Base-by-base conservation (phyloP, 2,888 invertebrate species). In the Chymomyza fuscimana region DNA sequence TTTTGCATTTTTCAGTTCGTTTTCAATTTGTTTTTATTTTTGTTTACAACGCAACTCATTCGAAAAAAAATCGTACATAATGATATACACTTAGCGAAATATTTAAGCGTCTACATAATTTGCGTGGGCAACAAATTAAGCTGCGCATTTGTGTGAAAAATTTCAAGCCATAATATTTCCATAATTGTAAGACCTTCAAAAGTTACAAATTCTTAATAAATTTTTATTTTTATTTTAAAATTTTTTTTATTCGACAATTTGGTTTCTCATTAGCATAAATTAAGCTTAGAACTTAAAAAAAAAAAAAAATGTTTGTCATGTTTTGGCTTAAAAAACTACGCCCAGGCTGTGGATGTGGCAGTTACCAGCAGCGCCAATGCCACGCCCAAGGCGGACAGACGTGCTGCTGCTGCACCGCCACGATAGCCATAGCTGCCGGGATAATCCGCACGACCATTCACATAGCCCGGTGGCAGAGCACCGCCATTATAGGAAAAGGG, bases 401-500 rank as follows among this genome's bases (percentile, higher is more conserved):
- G 51, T 9, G 73, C 46, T 0, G 32, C 1, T 3, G 59, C 61
- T 5, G 67, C 70, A 0, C 10, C 51, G 58, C 54, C 61, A 1
- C 62, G 62, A 15, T 73, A 73, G 7, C 69, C 67, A 54, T 76
- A 74, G 9, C 60, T n/a, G 3, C 70, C 71, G 54, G 63, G 65
- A 59, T 77, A 77, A 12, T 69, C 74, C 64, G 51, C 16, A 58
- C 56, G 51, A 63, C 76, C 64, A 54, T 60, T 25, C 67, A 67
- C 16, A 71, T 76, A 12, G 68, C 73, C 50, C 65, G 73, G 80
- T 67, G 32, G 69, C n/a, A 7, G 60, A 69, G 50, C 69, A 32
- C 76, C 78, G 15, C 83, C 79, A 12, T 82, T 82, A 19, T 85
- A 85, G 40, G 85, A 74, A 51, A 67, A 85, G 50, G 88, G 88